Percentiles rank a stretch among this genome's conserved stretches.
phyloP scores from a whole-genome alignment of 2,888 invertebrate species.

The Euzophera pinguis region DNA sequence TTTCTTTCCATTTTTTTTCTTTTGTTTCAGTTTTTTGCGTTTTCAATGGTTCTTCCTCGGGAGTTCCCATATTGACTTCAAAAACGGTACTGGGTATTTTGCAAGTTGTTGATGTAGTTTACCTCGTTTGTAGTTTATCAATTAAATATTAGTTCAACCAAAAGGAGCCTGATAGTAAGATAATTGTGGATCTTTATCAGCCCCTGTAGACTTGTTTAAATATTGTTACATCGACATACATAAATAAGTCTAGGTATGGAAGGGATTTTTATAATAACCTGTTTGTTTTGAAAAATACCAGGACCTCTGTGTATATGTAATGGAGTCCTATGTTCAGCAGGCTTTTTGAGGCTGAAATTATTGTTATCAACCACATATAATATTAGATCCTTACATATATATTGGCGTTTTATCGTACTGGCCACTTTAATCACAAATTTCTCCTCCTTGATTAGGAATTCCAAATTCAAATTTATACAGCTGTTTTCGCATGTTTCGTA shows the following conservation, averaged over 20 bases:
- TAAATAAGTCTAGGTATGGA: neutral
- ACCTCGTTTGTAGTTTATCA: neutral
- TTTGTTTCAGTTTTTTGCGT: conserved; percentile 26
- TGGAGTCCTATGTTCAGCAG: too few relatives aligned
- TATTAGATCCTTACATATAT: too few relatives aligned
- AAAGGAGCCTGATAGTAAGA: conserved; percentile 8
- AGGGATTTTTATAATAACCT: neutral
- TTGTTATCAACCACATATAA: too few relatives aligned
- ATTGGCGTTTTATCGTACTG: too few relatives aligned
- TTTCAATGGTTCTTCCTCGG: conserved; percentile 55
- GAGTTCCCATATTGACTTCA: conserved; percentile 36
- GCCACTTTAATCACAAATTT: too few relatives aligned
- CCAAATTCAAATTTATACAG: too few relatives aligned
- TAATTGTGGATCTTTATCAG: conserved; percentile 23
- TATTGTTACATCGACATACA: neutral
- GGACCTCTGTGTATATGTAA: too few relatives aligned
- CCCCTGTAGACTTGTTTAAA: conserved; percentile 11
- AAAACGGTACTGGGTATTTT: neutral
- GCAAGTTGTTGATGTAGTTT: neutral
- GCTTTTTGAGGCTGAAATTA: too few relatives aligned
- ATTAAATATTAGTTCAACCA: conserved; percentile 21
- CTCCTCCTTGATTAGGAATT: too few relatives aligned
- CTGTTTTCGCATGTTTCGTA: too few relatives aligned
- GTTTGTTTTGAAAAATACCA: too few relatives aligned
- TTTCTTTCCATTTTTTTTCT: conserved; percentile 61